A percentile compares a stretch with the other conserved stretches of the same genome.
phyloP scores from a whole-genome alignment of 2,113 vertebrate species.

The Sterrhoptilus dennistouni region DNA sequence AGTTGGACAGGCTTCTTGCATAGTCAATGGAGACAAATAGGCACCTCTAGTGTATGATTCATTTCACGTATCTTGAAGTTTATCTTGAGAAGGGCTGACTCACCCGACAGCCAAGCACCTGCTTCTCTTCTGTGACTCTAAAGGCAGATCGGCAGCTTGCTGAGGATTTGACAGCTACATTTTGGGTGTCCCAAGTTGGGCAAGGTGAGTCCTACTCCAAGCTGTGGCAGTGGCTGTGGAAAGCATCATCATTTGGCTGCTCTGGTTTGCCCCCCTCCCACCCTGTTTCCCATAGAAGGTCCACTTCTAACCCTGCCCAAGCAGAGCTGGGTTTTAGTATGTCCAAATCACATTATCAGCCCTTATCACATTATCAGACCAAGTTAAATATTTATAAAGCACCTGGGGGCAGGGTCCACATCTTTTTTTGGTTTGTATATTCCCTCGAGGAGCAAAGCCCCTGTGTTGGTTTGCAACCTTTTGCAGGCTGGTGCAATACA shows the following conservation, averaged over 20 bases:
- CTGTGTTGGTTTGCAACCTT: neutral
- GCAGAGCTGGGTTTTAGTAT: neutral
- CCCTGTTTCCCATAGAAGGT: neutral
- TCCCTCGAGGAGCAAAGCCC: neutral
- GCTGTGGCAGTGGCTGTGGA: neutral
- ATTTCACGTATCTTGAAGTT: constrained; percentile 18
- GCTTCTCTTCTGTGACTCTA: neutral
- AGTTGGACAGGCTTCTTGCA: neutral
- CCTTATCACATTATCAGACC: neutral
- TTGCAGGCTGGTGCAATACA: neutral
- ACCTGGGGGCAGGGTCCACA: constrained; percentile 13
- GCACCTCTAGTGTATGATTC: constrained; percentile 12
- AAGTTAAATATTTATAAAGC: constrained; percentile 65
- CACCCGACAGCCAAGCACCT: neutral
- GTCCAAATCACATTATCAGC: neutral
- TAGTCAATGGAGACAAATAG: constrained; percentile 40
- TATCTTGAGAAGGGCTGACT: constrained; percentile 56
- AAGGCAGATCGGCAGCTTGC: neutral
- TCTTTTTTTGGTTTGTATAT: neutral
- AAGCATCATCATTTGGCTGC: neutral
- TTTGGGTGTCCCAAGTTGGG: neutral
- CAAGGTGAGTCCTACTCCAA: neutral
- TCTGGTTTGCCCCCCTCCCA: neutral
- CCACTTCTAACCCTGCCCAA: neutral
- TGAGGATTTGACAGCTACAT: neutral